Evolutionary conservation across 2,797 vertebrate species (phyloP).

Genomic region (Rhabdomys pumilio): DNA sequence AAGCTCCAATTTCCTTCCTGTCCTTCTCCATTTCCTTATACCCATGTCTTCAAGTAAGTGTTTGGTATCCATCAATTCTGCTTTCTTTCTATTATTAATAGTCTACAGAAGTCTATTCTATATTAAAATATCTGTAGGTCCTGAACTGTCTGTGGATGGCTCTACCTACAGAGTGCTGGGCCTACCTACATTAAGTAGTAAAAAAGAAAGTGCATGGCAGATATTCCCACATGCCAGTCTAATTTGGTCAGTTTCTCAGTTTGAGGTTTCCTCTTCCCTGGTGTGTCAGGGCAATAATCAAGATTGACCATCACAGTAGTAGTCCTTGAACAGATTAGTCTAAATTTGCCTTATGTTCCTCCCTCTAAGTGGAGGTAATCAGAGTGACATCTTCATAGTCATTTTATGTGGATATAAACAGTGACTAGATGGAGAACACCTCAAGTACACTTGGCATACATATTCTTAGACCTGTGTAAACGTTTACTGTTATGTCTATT

Average conservation of each 20-base stretch:
- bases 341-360: not conserved
- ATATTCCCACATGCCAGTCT: not conserved
- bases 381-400: not conserved
- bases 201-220: not conserved
- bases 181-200: not conserved
- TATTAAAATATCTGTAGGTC: not conserved
- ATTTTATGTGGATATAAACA: not conserved
- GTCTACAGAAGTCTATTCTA: conserved; percentile 13
- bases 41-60: not conserved
- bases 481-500: not conserved
- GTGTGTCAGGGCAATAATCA: not conserved
- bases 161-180: not conserved
- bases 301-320: not conserved
- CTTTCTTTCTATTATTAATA: conserved; percentile 60
- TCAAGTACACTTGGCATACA: accelerated
- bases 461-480: too few relatives aligned
- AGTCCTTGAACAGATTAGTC: not conserved
- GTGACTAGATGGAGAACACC: not conserved
- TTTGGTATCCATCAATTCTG: conserved; percentile 59
- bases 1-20: conserved; percentile 73
- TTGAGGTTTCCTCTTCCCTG: not conserved
- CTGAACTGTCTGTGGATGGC: not conserved
- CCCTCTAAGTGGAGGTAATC: not conserved
- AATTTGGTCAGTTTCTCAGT: not conserved
- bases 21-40: conserved; percentile 57